Base-by-base conservation (phyloP, 2,113 vertebrate species). In the Zootoca vivipara region DNA sequence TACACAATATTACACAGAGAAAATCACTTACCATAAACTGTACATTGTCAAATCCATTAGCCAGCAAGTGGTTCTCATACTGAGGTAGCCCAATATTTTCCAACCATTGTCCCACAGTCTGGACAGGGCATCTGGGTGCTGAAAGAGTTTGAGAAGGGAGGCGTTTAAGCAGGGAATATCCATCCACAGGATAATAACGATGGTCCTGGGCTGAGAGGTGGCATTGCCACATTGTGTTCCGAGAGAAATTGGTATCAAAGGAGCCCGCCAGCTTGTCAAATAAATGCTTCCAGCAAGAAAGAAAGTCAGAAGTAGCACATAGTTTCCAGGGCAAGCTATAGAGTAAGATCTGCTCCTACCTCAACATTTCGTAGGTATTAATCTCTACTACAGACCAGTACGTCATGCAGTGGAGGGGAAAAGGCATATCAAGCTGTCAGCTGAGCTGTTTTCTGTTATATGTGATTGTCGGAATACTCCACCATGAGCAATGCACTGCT, bases 151-250 rank as follows among this genome's bases (percentile, higher is more conserved):
- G 98, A 96, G 99, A 98, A 98, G 98, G 99, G 96, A 99, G 97
- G 97, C 98, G 98, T 97, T 99, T 99, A 93, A 99, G 98, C 96
- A 99, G 97, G 86, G 98, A 99, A 96, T 98, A 99, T 96, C 99
- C 99, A 89, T 99, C 99, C 98, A 99, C 98, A 38, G 98, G 98
- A 97, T 99, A 99, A 96, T 98, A 99, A 95, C 98, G 98, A 96
- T 99, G 99, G 97, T 99, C 99, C 96, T 98, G 98, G 97, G 99
- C 98, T 95, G 99, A 99, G 96, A 99, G 98, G 98, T 99, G 99
- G 97, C 98, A 99, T 98, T 99, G 99, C 99, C 99, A 99, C 99
- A 99, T 99, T 95, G 98, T 98, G 97, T 98, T 98, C 94, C 98
- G 97, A 94, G 98, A 97, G 97, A 99, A 97, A 98, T 99, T 98